Percentiles rank a stretch among this genome's conserved stretches.
These are phyloP conservation scores for Cheilosia impressa DNA, from an alignment of 2,888 invertebrate species.

Conservation along the genomic window DNA sequence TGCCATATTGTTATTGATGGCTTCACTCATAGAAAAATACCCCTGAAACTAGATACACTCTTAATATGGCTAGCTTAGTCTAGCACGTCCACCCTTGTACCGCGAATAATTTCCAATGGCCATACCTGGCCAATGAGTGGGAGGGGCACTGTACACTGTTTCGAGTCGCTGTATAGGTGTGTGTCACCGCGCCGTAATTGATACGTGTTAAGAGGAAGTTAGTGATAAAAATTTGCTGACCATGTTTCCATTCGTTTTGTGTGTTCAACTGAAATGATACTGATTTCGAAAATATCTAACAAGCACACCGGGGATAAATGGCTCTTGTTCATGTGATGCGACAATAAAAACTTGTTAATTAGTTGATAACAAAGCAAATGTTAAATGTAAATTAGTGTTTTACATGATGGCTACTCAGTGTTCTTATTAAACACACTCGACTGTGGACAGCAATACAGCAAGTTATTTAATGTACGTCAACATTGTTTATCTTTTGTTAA, in stretches of 20 bases:
- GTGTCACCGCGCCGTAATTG: constrained; percentile 64
- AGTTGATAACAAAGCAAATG: constrained; percentile 75
- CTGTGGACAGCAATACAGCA: constrained; percentile 55
- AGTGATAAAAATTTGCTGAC: constrained; percentile 73
- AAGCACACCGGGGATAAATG: constrained; percentile 67
- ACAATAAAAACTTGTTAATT: constrained; percentile 73
- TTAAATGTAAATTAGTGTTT: constrained; percentile 76
- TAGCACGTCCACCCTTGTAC: constrained; percentile 35
- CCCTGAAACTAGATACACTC: constrained; percentile 32
- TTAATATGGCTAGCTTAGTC: constrained; percentile 28
- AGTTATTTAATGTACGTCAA: constrained; percentile 60
- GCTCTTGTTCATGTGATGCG: constrained; percentile 68
- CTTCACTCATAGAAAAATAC: constrained; percentile 50
- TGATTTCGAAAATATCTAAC: constrained; percentile 68
- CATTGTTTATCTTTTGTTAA: constrained; percentile 61
- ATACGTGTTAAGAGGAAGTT: constrained; percentile 74
- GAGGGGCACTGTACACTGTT: constrained; percentile 12
- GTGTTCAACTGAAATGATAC: constrained; percentile 72
- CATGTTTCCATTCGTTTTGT: constrained; percentile 73
- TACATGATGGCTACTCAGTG: constrained; percentile 74
- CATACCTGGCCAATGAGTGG: constrained; percentile 6
- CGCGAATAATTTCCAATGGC: constrained; percentile 9
- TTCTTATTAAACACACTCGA: constrained; percentile 73
- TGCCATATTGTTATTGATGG: constrained; percentile 74
- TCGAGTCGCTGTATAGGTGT: background rate